Evolutionary conservation across 1,140 invertebrate species (phyloP).

Genomic region (Pogonomyrmex barbatus): DNA sequence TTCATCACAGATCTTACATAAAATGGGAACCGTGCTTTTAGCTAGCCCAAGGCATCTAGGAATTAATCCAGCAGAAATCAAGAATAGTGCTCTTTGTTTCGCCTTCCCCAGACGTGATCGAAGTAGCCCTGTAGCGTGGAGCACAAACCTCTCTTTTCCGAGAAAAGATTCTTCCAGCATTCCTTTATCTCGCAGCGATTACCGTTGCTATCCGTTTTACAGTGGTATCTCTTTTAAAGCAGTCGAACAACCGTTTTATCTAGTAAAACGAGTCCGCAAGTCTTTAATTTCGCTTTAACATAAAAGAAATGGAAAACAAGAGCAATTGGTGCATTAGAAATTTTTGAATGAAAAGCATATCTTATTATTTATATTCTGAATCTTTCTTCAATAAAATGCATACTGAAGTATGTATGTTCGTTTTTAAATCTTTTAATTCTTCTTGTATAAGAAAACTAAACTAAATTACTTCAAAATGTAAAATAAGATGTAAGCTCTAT

Average conservation of each 20-base stretch:
- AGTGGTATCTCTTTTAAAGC: conserved; percentile 45
- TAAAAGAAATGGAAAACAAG: conserved; percentile 26
- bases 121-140: conserved; percentile 18
- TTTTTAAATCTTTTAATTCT: neutral
- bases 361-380: conserved; percentile 15
- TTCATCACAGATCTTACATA: conserved; percentile 31
- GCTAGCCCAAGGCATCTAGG: conserved; percentile 37
- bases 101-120: conserved; percentile 18
- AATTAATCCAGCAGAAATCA: conserved; percentile 55
- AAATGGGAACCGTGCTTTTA: conserved; percentile 43
- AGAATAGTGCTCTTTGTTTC: conserved; percentile 49
- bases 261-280: conserved; percentile 20
- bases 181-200: conserved; percentile 46
- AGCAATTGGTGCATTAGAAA: neutral
- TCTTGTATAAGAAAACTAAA: neutral
- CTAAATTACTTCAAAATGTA: neutral
- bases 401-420: neutral
- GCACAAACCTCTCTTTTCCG: conserved; percentile 44
- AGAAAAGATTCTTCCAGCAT: conserved; percentile 43
- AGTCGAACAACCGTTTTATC: conserved; percentile 19
- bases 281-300: conserved; percentile 42
- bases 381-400: neutral
- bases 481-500: neutral
- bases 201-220: conserved; percentile 41
- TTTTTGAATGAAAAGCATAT: conserved; percentile 10